Conservation (phyloP, 2,888 invertebrate species). For the Bedellia somnulentella region DNA sequence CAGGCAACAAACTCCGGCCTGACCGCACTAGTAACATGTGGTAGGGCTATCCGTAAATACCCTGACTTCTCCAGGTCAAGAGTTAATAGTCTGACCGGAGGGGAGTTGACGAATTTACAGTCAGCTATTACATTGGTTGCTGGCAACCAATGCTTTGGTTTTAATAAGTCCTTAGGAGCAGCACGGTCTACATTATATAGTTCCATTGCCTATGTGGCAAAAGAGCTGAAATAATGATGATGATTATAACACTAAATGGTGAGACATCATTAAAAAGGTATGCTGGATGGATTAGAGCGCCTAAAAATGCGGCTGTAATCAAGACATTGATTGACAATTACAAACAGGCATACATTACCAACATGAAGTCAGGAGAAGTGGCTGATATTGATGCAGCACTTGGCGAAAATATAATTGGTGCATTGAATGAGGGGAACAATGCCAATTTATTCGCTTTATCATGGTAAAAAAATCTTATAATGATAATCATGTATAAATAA, state of each 20-base stretch:
- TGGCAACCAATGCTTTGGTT: neutral
- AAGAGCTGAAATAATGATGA: too few species aligned
- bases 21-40: neutral
- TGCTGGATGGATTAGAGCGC: neutral
- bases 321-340: neutral
- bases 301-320: neutral
- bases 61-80: neutral
- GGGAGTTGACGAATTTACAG: neutral
- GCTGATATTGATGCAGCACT: neutral
- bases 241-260: neutral
- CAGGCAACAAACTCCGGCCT: neutral
- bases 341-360: neutral
- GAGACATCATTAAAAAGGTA: constrained; percentile 1
- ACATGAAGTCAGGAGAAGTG: neutral
- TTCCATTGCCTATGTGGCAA: neutral
- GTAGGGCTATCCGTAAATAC: neutral
- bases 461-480: too few species aligned
- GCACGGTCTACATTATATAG: neutral
- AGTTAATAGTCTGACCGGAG: neutral
- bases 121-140: neutral
- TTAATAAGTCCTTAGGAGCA: neutral
- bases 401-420: too few species aligned
- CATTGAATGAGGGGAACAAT: too few species aligned
- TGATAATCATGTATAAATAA: too few species aligned
- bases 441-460: too few species aligned